phyloP scores from a whole-genome alignment of 2,113 vertebrate species.

The Cochlearius cochlearius region DNA sequence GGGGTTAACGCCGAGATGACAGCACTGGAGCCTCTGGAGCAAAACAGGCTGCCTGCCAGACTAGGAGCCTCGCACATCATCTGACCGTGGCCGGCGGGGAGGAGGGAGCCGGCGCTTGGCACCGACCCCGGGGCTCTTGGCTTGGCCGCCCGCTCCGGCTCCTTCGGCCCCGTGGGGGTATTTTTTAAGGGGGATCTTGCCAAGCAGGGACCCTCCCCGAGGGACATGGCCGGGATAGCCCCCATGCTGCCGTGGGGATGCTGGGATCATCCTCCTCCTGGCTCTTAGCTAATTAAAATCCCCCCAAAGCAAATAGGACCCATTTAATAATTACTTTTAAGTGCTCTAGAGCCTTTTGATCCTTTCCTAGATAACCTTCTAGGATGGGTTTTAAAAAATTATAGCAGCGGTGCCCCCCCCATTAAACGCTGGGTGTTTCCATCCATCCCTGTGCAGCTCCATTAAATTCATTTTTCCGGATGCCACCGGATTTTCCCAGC shows the following conservation, averaged over 20 bases:
- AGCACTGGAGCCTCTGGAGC: conserved; percentile 82
- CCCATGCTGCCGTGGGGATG: neutral
- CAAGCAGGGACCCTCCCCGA: neutral
- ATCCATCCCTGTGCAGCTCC: neutral
- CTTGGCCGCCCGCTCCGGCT: conserved; percentile 2
- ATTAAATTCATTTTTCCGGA: neutral
- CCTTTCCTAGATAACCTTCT: neutral
- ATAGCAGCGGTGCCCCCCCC: neutral
- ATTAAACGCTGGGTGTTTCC: neutral
- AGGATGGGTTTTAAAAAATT: neutral
- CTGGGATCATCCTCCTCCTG: neutral
- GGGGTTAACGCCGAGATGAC: conserved; percentile 84
- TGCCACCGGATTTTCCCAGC: neutral
- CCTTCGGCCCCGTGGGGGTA: neutral
- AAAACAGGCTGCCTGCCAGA: conserved; percentile 85
- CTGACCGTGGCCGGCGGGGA: conserved; percentile 68
- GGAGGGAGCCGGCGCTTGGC: conserved; percentile 53
- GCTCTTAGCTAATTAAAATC: neutral
- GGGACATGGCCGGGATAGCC: neutral
- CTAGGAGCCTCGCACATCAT: conserved; percentile 81
- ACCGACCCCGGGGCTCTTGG: conserved; percentile 49
- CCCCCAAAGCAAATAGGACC: neutral
- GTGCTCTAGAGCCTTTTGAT: neutral
- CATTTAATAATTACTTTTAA: neutral
- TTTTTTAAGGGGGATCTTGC: neutral